Evolutionary conservation across 2,113 vertebrate species (phyloP), one percentile per base, ranked within the genome.

Genomic region (rat (Rattus norvegicus)): DNA sequence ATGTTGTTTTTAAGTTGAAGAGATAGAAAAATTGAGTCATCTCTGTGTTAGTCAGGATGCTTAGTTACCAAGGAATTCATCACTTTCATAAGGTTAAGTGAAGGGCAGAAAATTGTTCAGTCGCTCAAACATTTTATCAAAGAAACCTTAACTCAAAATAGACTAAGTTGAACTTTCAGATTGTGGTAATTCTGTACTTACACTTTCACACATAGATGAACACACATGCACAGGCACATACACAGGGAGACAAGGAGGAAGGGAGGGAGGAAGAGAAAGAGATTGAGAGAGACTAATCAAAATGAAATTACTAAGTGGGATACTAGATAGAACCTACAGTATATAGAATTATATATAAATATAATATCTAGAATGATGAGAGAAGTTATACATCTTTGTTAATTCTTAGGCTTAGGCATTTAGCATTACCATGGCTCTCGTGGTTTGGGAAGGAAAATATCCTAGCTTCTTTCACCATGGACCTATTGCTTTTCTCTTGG

Each of bases 131-230:
- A 94, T 81, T 95, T 88, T 88, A 43, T 61, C 79, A 11, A 61
- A 52, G 85, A 81, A 96, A 90, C 63, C 9, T 88, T 95, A 26
- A 8, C n/a, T 83, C 79, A 33, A 93, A 89, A 95, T 88, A 75
- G 1, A 67, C 9, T 39, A 87, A 93, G 80, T 33, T 73, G 56
- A 92, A 84, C 36, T 84, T 95, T 52, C 24, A 94, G 92, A 67
- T 56, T 76, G 72, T 17, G 7, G 14, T 63, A 95, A 69, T 95
- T 94, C 30, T 88, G 11, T 89, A 92, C 79, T 90, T 69, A 92
- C 2, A 84, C 0, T 3, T 0, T 61, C 56, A 13, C 52, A 73
- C 16, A 84, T 22, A 84, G n/a, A 43, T 59, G n/a, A 84, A 61
- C 5, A 83, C 67, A 81, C 19, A 56, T 10, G 14, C 7, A 79